Conservation (phyloP, 2,888 invertebrate genomes). For the Elegia similella region DNA sequence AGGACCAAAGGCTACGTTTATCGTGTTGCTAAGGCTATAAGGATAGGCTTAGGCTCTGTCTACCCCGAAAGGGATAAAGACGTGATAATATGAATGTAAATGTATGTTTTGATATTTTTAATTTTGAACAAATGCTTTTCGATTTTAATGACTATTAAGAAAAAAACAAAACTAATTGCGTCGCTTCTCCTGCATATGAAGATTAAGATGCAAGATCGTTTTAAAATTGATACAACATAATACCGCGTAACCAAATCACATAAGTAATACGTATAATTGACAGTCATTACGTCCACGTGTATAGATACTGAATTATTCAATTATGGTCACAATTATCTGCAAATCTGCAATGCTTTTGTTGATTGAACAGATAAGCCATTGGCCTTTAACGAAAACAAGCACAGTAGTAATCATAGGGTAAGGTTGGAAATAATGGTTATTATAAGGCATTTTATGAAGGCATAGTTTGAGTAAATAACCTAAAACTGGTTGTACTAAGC, state of each 20-base stretch:
- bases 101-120: too few relatives aligned
- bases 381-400: constrained; percentile 3
- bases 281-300: not conserved
- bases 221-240: not conserved
- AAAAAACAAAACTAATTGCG: too few relatives aligned
- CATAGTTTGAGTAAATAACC: not conserved
- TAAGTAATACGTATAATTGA: not conserved
- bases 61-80: too few relatives aligned
- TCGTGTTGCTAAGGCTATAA: too few relatives aligned
- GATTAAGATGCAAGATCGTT: too few relatives aligned
- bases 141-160: too few relatives aligned
- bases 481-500: not conserved
- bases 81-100: too few relatives aligned
- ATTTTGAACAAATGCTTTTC: too few relatives aligned
- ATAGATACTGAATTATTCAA: constrained; percentile 3
- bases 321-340: constrained; percentile 2
- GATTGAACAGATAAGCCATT: constrained; percentile 7
- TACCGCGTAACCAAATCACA: not conserved
- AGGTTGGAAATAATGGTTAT: not conserved
- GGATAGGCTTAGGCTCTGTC: too few relatives aligned
- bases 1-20: too few relatives aligned
- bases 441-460: not conserved
- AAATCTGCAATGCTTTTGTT: constrained; percentile 7
- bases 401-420: not conserved
- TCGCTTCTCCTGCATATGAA: too few relatives aligned